Evolutionary conservation across 2,797 vertebrate species (phyloP).

Genomic region (Danio aesculapii): DNA sequence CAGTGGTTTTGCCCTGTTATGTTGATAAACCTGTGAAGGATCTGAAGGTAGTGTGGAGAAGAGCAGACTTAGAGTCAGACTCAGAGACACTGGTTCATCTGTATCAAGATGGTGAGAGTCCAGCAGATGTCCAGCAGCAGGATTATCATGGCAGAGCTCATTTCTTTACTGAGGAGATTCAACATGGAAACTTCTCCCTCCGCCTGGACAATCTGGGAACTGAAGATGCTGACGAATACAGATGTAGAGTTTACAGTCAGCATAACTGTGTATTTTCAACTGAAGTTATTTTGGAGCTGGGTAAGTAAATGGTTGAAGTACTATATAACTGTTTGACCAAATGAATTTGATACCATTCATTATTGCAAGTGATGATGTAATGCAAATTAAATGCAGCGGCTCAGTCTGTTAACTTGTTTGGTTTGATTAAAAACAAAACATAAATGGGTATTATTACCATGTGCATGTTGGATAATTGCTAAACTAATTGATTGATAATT

Average conservation of each 20-base stretch:
- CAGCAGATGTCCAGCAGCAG: accelerated
- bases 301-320: too few species aligned
- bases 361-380: too few species aligned
- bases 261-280: not conserved
- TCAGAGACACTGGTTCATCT: not conserved
- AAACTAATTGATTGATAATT: too few species aligned
- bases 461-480: too few species aligned
- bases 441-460: too few species aligned
- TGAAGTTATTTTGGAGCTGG: too few species aligned
- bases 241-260: not conserved
- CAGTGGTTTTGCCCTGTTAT: not conserved
- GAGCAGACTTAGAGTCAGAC: not conserved
- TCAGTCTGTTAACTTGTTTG: too few species aligned
- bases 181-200: constrained; percentile 21
- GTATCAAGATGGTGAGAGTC: not conserved
- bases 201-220: not conserved
- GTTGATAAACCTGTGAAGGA: not conserved
- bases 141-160: not conserved
- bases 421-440: too few species aligned
- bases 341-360: too few species aligned
- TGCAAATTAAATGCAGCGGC: too few species aligned
- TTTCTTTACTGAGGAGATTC: constrained; percentile 12
- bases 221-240: not conserved
- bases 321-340: too few species aligned
- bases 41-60: not conserved